Conservation (phyloP, 2,113 vertebrate genomes). For the Campylomormyrus tamandua region DNA sequence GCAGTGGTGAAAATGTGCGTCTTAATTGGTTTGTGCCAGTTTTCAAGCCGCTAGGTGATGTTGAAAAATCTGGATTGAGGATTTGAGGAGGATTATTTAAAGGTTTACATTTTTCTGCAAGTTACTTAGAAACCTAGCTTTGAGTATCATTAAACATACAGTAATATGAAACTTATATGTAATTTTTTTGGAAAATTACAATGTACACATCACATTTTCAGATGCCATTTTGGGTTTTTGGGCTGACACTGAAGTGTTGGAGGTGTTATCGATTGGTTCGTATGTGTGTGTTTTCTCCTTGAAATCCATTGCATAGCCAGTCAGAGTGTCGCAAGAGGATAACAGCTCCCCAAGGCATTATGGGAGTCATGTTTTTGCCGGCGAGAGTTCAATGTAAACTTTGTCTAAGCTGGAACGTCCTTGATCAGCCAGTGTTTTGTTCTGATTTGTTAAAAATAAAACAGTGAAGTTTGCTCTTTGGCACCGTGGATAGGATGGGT, state of each 20-base stretch:
- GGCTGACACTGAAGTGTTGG: not conserved
- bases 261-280: not conserved
- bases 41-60: not conserved
- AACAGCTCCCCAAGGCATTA: not conserved
- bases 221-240: not conserved
- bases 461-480: not conserved
- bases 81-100: not conserved
- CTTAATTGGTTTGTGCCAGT: not conserved
- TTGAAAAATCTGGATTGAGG: not conserved
- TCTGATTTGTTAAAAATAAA: constrained; percentile 1
- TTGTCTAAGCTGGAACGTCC: not conserved
- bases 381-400: not conserved
- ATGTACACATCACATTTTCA: not conserved
- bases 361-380: not conserved
- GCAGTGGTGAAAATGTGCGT: not conserved
- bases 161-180: not conserved
- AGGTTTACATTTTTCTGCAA: not conserved
- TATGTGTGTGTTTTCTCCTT: not conserved
- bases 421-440: not conserved
- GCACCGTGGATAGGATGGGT: not conserved
- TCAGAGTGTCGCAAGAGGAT: not conserved
- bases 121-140: not conserved
- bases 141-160: not conserved
- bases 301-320: not conserved
- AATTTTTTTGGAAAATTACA: not conserved